Conservation (phyloP, 2,888 invertebrate species). For the Apotomis capreana region DNA sequence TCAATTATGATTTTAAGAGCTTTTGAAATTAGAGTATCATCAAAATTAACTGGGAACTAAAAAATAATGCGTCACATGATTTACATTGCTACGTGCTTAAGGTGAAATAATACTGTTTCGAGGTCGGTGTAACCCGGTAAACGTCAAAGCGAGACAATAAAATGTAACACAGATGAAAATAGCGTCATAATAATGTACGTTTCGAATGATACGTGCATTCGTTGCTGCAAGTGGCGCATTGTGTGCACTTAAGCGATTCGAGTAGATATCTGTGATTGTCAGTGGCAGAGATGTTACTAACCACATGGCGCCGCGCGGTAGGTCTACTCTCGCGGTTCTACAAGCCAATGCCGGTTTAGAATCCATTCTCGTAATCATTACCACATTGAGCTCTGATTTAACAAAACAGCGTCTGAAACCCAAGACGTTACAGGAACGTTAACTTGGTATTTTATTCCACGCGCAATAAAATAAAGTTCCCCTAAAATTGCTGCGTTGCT, state of each 20-base stretch:
- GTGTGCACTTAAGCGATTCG: slow-evolving; percentile 51
- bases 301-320: slow-evolving; percentile 77
- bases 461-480: slow-evolving; percentile 51
- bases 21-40: slow-evolving; percentile 47
- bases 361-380: slow-evolving; percentile 32
- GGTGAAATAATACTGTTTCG: not conserved
- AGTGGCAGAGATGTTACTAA: slow-evolving; percentile 72
- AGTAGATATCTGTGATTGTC: slow-evolving; percentile 74
- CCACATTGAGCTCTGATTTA: slow-evolving; percentile 32
- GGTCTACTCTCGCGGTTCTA: slow-evolving; percentile 57
- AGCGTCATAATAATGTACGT: slow-evolving; percentile 2
- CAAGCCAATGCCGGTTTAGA: slow-evolving; percentile 52
- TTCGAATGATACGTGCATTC: slow-evolving; percentile 4
- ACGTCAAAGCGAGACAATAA: not conserved
- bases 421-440: slow-evolving; percentile 1
- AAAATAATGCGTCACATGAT: slow-evolving; percentile 9
- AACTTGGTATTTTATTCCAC: slow-evolving; percentile 22
- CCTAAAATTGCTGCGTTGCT: slow-evolving; percentile 52
- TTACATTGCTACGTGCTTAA: slow-evolving; percentile 11
- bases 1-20: slow-evolving; percentile 50
- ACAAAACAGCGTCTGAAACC: slow-evolving; percentile 12
- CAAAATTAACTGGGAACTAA: slow-evolving; percentile 28
- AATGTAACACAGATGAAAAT: slow-evolving; percentile 20
- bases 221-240: slow-evolving; percentile 48
- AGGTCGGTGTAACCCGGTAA: not conserved